Evolutionary conservation across 2,797 vertebrate genomes (phyloP).

Genomic region (Hemitrygon akajei): DNA sequence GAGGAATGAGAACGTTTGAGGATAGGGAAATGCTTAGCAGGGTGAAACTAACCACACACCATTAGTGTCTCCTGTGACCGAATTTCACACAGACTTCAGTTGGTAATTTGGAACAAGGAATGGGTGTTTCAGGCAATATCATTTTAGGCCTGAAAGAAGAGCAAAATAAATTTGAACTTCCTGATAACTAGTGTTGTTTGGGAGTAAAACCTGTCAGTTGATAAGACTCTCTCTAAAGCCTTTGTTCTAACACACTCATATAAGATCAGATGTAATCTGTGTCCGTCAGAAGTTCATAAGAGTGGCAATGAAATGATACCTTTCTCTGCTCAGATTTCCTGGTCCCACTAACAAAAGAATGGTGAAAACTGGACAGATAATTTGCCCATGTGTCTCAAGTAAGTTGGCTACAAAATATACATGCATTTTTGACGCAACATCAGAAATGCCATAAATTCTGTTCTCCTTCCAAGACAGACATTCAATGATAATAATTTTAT

Average conservation of each 20-base stretch:
- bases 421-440: background rate
- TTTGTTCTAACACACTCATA: background rate
- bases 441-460: background rate
- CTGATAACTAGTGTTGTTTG: background rate
- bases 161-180: background rate
- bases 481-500: background rate
- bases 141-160: background rate
- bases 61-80: background rate
- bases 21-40: background rate
- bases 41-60: background rate
- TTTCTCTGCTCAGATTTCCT: background rate
- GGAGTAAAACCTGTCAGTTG: background rate
- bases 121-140: background rate
- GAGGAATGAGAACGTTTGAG: background rate
- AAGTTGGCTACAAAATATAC: background rate
- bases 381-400: background rate
- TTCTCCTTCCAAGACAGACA: background rate
- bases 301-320: background rate
- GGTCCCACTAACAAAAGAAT: background rate
- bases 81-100: background rate
- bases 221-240: background rate
- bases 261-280: background rate
- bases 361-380: background rate
- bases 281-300: background rate
- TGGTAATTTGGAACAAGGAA: background rate